Conservation (phyloP, 2,888 invertebrate species). For the Drosophila nr. perissopoda region DNA sequence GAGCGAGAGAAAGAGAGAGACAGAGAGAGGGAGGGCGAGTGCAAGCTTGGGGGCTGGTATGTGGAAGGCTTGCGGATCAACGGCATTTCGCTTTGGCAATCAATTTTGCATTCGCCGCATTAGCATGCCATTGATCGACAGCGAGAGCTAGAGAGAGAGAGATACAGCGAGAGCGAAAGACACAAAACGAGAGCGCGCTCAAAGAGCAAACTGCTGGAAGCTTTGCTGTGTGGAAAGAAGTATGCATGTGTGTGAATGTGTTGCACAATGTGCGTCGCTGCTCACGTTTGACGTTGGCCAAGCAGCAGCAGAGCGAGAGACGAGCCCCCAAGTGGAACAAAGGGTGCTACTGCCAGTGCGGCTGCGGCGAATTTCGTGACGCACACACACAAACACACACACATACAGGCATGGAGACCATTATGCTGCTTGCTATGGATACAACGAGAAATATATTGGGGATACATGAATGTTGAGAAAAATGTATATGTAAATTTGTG, state of each 20-base stretch:
- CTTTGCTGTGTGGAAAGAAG: conserved; percentile 17
- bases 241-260: conserved; percentile 12
- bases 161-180: background rate
- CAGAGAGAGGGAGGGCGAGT: background rate
- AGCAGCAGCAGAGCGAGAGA: conserved; percentile 44
- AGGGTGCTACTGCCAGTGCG: conserved; percentile 35
- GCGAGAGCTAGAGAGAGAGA: conserved; percentile 18
- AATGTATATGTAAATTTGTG: background rate
- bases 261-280: conserved; percentile 43
- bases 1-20: background rate
- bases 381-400: conserved; percentile 19
- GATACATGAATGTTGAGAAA: conserved; percentile 18
- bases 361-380: conserved; percentile 45
- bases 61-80: conserved; percentile 47
- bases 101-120: conserved; percentile 52
- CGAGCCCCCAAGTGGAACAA: conserved; percentile 68
- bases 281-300: conserved; percentile 27
- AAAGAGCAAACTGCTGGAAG: conserved; percentile 42
- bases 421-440: conserved; percentile 51
- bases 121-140: conserved; percentile 49
- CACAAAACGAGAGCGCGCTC: conserved; percentile 6
- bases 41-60: conserved; percentile 1
- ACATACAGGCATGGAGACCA: conserved; percentile 32
- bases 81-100: conserved; percentile 53
- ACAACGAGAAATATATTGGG: conserved; percentile 35